Base-by-base conservation (phyloP, 2,113 vertebrate genomes). In the Marmota monax region DNA sequence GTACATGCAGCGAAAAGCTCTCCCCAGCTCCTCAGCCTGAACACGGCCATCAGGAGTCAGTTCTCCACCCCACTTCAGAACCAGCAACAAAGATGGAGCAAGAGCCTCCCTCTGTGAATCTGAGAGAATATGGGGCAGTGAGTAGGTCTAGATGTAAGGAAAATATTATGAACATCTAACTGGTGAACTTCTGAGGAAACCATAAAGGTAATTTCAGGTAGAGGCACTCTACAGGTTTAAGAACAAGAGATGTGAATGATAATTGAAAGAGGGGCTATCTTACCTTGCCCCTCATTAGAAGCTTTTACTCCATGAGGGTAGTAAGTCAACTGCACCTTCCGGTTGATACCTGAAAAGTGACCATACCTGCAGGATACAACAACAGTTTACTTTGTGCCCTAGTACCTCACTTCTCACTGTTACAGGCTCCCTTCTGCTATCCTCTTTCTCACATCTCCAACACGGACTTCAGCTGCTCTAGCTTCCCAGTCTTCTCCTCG, bases 1-100 rank as follows among this genome's bases (percentile, higher is more conserved):
- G 97, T 99, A 99, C 99, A 99, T 99, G 95, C 99, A 99, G 97
- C 99, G 99, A 93, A 99, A 99, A 73, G 99, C 99, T 76, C 99
- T 96, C 0, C 99, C 99, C 97, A 99, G 99, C 96, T 99, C 99
- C 97, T 99, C 99, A 0, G 99, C 99, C 98, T 99, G 99, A 0
- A 99, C 99, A 67, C 99, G 98, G 27, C 99, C 99, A 7, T 99
- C 99, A 0, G 99, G 99, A 1, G 99, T 99, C 97, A 99, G 98
- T 97, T 99, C 99, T 29, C 99, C 99, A 27, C 99, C 99, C 99
- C 99, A 99, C 98, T 99, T 99, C 22, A 99, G 98, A 79, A 99
- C 99, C 97, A 99, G 98, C 63, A 99, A 98, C 39, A 99, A 98
- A 8, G 99, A 99, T 0, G 99, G 99, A 4, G 98, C 96, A 10